Base-by-base conservation (phyloP, 2,888 invertebrate genomes). In the Drosophila neoperkinsi region DNA sequence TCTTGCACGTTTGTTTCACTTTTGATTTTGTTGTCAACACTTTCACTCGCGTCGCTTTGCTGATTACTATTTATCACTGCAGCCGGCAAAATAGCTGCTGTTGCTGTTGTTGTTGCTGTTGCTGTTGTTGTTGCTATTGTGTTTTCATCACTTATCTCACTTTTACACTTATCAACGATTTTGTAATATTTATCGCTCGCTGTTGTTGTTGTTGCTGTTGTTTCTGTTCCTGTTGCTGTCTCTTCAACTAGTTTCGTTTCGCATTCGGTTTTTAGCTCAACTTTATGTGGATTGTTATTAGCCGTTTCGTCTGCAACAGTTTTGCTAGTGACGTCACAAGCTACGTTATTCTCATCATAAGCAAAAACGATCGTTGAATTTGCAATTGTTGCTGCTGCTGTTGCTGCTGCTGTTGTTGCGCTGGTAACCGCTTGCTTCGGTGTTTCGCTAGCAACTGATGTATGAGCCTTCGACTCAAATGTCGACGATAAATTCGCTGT, bases 391-490 rank as follows among this genome's bases (percentile, higher is more conserved):
- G 59, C 33, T 77, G 65, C 65, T 57, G 71, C 59, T 63, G 62
- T n/a, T 34, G 71, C 58, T 63, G 62, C n/a, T 36, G 50, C 49
- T 77, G 68, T 62, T 71, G 73, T 67, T 78, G 75, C 70, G 72
- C 63, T 63, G 69, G 65, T 67, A 67, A 92, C 92, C 84, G 91
- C 85, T 86, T 91, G 91, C 89, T 87, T 92, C 81, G 93, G 84
- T 88, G 91, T 85, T 90, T 92, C 93, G 85, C 90, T 93, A 84
- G 85, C 91, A 91, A 93, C 91, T 92, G 93, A 92, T 90, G 91
- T 82, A 76, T 83, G 90, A 91, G 91, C 87, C 91, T 87, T 87
- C 71, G 84, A 83, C 91, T 85, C 87, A 84, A 90, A 88, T 90
- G 91, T 84, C 79, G 82, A 75, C 76, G 90, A 89, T 82, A 80